A percentile compares a stretch with the other conserved stretches of the same genome.
phyloP scores from a whole-genome alignment of 2,797 vertebrate genomes.

The Schizopygopsis pylzovi region DNA sequence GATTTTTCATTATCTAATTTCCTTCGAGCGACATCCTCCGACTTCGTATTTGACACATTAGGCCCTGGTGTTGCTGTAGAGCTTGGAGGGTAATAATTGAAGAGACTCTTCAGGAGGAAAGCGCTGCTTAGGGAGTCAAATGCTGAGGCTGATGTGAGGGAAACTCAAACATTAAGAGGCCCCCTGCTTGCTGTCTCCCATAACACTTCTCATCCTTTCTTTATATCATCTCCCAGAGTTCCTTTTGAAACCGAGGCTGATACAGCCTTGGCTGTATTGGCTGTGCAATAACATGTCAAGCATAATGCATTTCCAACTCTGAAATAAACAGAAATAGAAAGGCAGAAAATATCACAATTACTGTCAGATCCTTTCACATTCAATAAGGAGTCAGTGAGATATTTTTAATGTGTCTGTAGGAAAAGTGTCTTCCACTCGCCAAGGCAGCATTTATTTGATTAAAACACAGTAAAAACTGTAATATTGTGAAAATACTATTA shows the following conservation, averaged over 20 bases:
- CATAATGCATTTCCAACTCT: neutral
- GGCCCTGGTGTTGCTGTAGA: slow-evolving; percentile 28
- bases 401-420: neutral
- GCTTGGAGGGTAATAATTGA: slow-evolving; percentile 48
- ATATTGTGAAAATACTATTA: neutral
- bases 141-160: slow-evolving; percentile 25
- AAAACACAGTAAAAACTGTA: slow-evolving; percentile 3
- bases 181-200: slow-evolving; percentile 16
- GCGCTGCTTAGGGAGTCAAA: slow-evolving; percentile 26
- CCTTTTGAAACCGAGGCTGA: neutral
- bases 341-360: neutral
- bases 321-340: slow-evolving; percentile 26
- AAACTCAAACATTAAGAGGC: slow-evolving; percentile 44
- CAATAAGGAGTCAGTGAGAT: neutral
- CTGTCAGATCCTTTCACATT: neutral
- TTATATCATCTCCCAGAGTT: slow-evolving; percentile 32
- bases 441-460: neutral
- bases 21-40: slow-evolving; percentile 41
- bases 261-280: slow-evolving; percentile 1
- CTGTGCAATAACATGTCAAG: slow-evolving; percentile 18
- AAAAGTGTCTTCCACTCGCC: neutral
- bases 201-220: slow-evolving; percentile 34
- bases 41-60: slow-evolving; percentile 29
- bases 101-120: slow-evolving; percentile 38
- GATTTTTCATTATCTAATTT: slow-evolving; percentile 45